These are phyloP conservation scores for Chondrilla cf. caribensis DNA, from an alignment of 37 sponge, comb jelly and placozoan species.

Conservation along the genomic window DNA sequence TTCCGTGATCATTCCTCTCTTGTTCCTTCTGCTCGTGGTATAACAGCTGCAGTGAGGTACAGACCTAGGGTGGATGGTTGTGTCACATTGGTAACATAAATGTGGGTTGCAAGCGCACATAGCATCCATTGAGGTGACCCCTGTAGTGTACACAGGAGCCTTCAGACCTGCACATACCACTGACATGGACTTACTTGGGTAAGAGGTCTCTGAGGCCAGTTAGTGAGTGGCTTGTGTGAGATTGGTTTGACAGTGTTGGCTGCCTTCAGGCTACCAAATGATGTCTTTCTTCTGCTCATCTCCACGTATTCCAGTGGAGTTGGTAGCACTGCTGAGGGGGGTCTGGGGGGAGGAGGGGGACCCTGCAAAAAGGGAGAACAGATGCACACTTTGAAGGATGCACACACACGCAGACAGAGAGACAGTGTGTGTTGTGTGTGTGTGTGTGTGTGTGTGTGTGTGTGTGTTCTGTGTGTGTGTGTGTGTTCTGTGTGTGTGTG, in stretches of 20 bases:
- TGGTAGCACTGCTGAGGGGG: slow-evolving; percentile 67
- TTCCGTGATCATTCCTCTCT: slow-evolving; percentile 52
- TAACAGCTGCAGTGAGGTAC: slow-evolving; percentile 26
- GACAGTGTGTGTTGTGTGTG: no score
- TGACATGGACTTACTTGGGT: slow-evolving; percentile 33
- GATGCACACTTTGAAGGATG: no score
- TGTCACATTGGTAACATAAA: background rate
- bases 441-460: no score
- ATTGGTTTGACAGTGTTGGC: slow-evolving; percentile 44
- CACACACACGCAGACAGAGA: background rate
- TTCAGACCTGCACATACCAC: no score
- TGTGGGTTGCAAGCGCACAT: background rate
- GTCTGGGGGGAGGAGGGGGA: slow-evolving; percentile 56
- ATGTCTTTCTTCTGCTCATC: slow-evolving; percentile 18
- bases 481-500: no score
- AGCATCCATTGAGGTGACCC: background rate
- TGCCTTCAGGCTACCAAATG: slow-evolving; percentile 42
- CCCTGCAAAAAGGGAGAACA: slow-evolving; percentile 34
- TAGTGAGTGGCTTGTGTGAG: slow-evolving; percentile 33
- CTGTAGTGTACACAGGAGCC: background rate
- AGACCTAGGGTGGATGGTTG: slow-evolving; percentile 17
- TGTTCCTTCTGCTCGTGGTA: slow-evolving; percentile 32
- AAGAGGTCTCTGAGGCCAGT: slow-evolving; percentile 46
- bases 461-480: no score
- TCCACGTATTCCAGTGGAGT: slow-evolving; percentile 65